Conservation (phyloP, 2,888 invertebrate genomes). For the Ichneumoninae sp. region DNA sequence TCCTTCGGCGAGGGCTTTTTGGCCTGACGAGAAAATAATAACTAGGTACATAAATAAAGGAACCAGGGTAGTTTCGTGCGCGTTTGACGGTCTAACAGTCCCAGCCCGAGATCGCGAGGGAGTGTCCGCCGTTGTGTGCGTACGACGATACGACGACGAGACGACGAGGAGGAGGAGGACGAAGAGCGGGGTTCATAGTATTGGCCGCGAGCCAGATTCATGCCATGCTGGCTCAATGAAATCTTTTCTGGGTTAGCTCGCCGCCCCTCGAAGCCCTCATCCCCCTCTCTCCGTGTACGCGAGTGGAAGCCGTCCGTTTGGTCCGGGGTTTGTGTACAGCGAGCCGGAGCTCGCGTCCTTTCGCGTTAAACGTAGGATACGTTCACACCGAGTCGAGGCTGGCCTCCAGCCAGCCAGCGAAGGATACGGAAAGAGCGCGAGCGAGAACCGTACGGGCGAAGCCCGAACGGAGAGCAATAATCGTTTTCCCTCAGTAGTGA, state of each 20-base stretch:
- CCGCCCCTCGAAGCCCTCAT: conserved; percentile 63
- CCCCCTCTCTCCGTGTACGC: conserved; percentile 21
- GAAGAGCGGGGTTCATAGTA: conserved; percentile 74
- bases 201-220: conserved; percentile 81
- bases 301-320: conserved; percentile 14
- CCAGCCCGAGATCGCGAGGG: conserved; percentile 64
- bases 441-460: background rate
- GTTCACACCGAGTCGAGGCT: conserved; percentile 77
- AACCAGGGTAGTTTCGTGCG: conserved; percentile 24
- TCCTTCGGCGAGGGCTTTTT: background rate
- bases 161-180: conserved; percentile 41
- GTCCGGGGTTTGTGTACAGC: conserved; percentile 30
- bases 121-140: conserved; percentile 71
- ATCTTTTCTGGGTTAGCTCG: conserved; percentile 83
- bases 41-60: background rate
- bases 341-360: conserved; percentile 69
- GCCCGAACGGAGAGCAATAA: conserved; percentile 59
- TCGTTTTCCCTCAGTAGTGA: conserved; percentile 74
- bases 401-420: conserved; percentile 75
- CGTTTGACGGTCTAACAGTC: conserved; percentile 66
- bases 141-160: conserved; percentile 36
- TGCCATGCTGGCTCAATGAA: conserved; percentile 81
- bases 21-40: background rate
- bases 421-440: conserved; percentile 10
- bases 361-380: conserved; percentile 79